These are phyloP conservation scores for Crocuta crocuta DNA, from an alignment of 2,113 vertebrate genomes.

Conservation along the genomic window DNA sequence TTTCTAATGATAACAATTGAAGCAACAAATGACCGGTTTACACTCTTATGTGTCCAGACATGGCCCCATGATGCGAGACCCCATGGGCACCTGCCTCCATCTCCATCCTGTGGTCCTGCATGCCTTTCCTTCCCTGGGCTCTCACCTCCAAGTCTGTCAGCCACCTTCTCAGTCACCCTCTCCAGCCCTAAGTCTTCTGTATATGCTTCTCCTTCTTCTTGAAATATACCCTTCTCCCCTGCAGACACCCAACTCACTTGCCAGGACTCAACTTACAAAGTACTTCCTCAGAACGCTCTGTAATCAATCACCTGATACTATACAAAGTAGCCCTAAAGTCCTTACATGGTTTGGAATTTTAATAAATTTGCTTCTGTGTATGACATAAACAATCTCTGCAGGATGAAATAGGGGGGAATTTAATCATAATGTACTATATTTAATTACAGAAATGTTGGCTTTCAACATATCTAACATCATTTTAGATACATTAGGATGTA, in stretches of 20 bases:
- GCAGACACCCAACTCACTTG: not conserved
- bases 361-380: conserved; percentile 30
- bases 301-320: not conserved
- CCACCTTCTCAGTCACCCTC: not conserved
- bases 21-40: not conserved
- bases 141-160: not conserved
- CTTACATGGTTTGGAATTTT: not conserved
- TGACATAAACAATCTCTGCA: conserved; percentile 36
- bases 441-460: conserved; percentile 66
- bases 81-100: accelerated
- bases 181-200: not conserved
- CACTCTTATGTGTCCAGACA: not conserved
- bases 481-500: conserved; percentile 57
- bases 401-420: conserved; percentile 21
- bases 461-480: conserved; percentile 30
- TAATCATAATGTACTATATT: conserved; percentile 47
- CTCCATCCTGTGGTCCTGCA: accelerated
- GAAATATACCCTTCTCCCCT: not conserved
- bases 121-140: accelerated
- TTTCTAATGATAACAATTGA: not conserved
- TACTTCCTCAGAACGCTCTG: not conserved
- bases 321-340: not conserved
- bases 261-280: not conserved
- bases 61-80: not conserved
- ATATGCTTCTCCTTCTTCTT: not conserved